phyloP scores from a whole-genome alignment of 2,888 invertebrate genomes.

The Platerodrilus igneus region DNA sequence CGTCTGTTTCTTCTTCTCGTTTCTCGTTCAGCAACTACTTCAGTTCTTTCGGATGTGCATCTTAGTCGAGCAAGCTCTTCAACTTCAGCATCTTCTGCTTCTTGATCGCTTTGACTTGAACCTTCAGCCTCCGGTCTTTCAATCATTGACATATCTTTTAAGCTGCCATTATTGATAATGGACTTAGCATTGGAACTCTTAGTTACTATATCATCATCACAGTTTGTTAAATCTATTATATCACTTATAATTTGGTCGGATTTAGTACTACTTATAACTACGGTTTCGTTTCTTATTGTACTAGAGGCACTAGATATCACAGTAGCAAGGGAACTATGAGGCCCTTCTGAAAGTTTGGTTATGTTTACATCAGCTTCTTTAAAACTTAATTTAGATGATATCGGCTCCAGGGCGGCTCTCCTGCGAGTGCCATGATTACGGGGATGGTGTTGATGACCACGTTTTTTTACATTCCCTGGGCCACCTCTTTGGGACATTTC shows the following conservation, averaged over 20 bases:
- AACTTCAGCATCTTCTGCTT: constrained; percentile 68
- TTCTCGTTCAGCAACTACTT: constrained; percentile 82
- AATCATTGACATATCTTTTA: constrained; percentile 41
- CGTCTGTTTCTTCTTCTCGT: constrained; percentile 66
- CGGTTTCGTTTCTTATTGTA: constrained; percentile 35
- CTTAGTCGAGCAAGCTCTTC: constrained; percentile 79
- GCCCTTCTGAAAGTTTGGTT: constrained; percentile 33
- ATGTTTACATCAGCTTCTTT: constrained; percentile 50
- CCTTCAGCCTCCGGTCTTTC: constrained; percentile 48
- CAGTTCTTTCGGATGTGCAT: constrained; percentile 85
- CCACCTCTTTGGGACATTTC: constrained; percentile 58
- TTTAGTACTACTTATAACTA: constrained; percentile 28
- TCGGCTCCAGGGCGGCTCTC: constrained; percentile 52
- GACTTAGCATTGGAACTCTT: constrained; percentile 28
- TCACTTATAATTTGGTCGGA: constrained; percentile 33
- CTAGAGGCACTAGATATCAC: constrained; percentile 33
- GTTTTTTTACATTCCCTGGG: constrained; percentile 60
- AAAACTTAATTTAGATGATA: constrained; percentile 18
- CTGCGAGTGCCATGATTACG: constrained; percentile 52
- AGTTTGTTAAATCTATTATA: constrained; percentile 47
- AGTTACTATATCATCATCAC: constrained; percentile 41
- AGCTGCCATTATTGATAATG: constrained; percentile 9
- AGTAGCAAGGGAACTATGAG: constrained; percentile 23
- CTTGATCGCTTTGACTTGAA: constrained; percentile 50
- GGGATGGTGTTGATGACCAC: constrained; percentile 73